Evolutionary conservation across 2,797 vertebrate genomes (phyloP), one percentile per base, ranked within the genome.

Genomic region (Coregonus ussuriensis): DNA sequence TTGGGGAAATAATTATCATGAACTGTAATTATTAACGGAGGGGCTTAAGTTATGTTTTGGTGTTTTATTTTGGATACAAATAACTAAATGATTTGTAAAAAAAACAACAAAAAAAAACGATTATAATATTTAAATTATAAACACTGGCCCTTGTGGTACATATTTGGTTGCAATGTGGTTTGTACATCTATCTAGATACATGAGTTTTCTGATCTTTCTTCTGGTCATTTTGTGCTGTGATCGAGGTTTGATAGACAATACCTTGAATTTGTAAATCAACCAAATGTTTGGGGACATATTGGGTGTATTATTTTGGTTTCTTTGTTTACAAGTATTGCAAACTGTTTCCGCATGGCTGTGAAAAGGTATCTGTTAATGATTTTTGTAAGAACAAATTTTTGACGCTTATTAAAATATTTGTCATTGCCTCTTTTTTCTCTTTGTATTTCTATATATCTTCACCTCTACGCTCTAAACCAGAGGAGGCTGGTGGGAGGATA

Each of bases 21-120:
- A 47, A 47, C 41, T 96, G 95, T 96, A 96, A 96, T 96, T 95
- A 93, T 89, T 90, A 90, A 85, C 88, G 89, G 81, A 90, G 89
- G 91, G 86, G 95, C 93, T 93, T 93, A 92, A 92, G 88, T 94
- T 11, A 47, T 95, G 92, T 95, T 96, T 93, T 92, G 95, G 95
- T 63, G 93, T 95, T 96, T 78, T 97, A 98, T 97, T 98, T 98
- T 96, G 96, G 95, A 96, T 96, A 96, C 95, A 95, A 96, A 95
- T 92, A 67, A 79, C 80, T 83, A 87, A 89, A 86, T 88, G 88
- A 86, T 92, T 91, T 93, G 31, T 47, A 11, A 3, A 47, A 47
- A 47, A 47, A n/a, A n/a, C n/a, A n/a, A n/a, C n/a, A n/a, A n/a
- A 84, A 89, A 82, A 78, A 25, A 25, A 25, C 25, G 86, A 88